phyloP scores from a whole-genome alignment of 2,888 invertebrate species.

The Eumacrocentrus americanus region DNA sequence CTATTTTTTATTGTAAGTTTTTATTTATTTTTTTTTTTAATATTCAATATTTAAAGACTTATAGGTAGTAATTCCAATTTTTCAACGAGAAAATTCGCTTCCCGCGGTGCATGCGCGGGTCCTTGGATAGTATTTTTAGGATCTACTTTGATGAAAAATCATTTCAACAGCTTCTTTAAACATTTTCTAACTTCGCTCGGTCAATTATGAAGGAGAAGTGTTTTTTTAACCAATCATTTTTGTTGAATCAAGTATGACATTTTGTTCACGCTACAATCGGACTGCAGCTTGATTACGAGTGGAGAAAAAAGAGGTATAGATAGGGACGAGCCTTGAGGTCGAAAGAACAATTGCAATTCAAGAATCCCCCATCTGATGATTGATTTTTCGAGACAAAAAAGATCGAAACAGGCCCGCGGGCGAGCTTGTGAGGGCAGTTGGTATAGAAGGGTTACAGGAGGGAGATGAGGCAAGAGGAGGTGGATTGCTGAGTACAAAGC shows the following conservation, averaged over 20 bases:
- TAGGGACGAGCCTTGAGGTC: constrained; percentile 29
- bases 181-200: not conserved
- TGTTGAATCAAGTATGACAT: too few species aligned
- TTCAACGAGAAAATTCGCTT: too few species aligned
- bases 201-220: constrained; percentile 3
- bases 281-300: constrained; percentile 8
- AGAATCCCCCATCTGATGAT: constrained; percentile 38
- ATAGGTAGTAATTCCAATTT: too few species aligned
- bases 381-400: constrained; percentile 34
- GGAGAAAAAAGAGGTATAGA: not conserved
- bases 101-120: too few species aligned
- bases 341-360: constrained; percentile 40
- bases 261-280: not conserved
- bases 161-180: not conserved
- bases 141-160: constrained; percentile 2
- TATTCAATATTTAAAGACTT: too few species aligned
- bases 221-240: too few species aligned
- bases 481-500: constrained; percentile 32
- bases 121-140: too few species aligned
- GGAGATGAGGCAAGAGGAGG: constrained; percentile 9
- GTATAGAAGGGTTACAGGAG: constrained; percentile 27
- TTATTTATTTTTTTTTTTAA: too few species aligned
- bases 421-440: constrained; percentile 7
- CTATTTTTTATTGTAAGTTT: too few species aligned
- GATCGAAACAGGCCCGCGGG: constrained; percentile 24